Percentiles rank a stretch among this genome's conserved stretches.
Conservation (phyloP, 37 sponge, comb jelly and placozoan genomes). For the Cliona cf. orientalis region DNA sequence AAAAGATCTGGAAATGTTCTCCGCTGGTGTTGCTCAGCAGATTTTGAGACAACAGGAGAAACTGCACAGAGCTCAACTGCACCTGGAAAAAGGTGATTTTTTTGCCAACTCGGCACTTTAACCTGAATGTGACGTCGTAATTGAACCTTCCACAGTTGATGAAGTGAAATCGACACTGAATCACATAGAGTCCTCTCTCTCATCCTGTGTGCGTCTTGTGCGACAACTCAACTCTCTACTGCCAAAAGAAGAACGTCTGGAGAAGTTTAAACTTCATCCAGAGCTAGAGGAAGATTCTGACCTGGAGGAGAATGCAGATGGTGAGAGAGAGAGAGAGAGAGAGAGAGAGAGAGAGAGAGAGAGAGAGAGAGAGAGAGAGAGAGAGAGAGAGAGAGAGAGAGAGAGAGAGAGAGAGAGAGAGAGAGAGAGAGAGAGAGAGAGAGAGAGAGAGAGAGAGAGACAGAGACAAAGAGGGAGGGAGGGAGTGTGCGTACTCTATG, state of each 20-base stretch:
- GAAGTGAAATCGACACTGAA: constrained; percentile 41
- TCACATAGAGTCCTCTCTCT: constrained; percentile 11
- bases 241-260: constrained; percentile 41
- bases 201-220: constrained; percentile 40
- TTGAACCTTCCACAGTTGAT: constrained; percentile 34
- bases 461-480: not conserved
- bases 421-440: not conserved
- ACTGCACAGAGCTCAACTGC: constrained; percentile 17
- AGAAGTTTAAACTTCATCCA: constrained; percentile 3
- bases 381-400: not conserved
- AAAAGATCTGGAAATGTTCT: constrained; percentile 71
- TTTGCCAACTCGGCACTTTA: not conserved
- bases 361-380: not conserved
- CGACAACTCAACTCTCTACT: constrained; percentile 47
- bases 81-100: constrained; percentile 51
- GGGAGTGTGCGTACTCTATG: not conserved
- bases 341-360: constrained; percentile 7
- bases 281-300: not conserved
- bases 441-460: not conserved
- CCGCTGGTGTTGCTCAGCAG: constrained; percentile 67
- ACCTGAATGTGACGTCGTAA: too few relatives aligned
- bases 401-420: not conserved
- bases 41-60: constrained; percentile 53
- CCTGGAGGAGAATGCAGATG: constrained; percentile 16
- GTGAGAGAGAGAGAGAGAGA: constrained; percentile 2